Conservation (phyloP, 2,113 vertebrate species). For the Myiagra hebetior region DNA sequence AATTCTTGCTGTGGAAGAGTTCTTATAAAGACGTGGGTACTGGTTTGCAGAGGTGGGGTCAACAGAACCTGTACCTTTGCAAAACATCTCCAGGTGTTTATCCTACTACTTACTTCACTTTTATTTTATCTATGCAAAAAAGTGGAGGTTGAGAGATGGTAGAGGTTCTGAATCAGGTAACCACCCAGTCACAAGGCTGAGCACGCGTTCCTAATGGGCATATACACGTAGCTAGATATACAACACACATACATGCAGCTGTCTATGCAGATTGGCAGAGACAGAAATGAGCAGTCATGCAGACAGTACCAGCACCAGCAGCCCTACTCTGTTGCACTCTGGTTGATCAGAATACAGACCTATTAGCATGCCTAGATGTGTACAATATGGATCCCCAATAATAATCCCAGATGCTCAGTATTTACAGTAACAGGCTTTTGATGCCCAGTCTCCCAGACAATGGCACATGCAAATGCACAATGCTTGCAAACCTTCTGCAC, state of each 20-base stretch:
- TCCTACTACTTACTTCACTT: not conserved
- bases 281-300: not conserved
- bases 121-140: not conserved
- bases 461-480: rapidly evolving
- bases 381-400: not conserved
- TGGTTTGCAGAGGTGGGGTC: not conserved
- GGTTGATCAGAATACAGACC: not conserved
- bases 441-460: not conserved
- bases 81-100: not conserved
- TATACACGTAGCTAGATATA: rapidly evolving
- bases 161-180: not conserved
- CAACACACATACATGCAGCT: rapidly evolving
- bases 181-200: not conserved
- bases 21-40: rapidly evolving
- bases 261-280: not conserved
- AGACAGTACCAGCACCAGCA: not conserved
- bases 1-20: not conserved
- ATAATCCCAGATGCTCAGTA: not conserved
- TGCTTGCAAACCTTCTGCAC: not conserved
- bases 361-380: not conserved
- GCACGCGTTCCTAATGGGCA: rapidly evolving
- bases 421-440: not conserved
- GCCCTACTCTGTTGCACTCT: not conserved
- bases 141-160: not conserved
- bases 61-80: not conserved